A percentile compares a stretch with the other conserved stretches of the same genome.
These are phyloP conservation scores for Zaprionus tsacasi DNA, from an alignment of 1,140 invertebrate species.

Conservation along the genomic window DNA sequence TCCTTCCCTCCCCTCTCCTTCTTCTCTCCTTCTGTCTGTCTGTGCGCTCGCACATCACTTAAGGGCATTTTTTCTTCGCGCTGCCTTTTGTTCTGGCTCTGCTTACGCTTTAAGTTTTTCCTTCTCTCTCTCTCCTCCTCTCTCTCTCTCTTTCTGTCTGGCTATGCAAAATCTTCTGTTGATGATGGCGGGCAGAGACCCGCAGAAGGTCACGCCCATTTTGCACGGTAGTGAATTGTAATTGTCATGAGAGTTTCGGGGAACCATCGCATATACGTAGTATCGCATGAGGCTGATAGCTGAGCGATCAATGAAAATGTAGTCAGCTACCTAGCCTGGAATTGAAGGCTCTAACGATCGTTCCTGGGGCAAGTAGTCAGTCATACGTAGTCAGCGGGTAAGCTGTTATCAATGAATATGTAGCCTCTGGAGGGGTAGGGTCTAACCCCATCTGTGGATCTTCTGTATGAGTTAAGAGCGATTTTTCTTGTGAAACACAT, in stretches of 20 bases:
- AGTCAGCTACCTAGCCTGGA: neutral
- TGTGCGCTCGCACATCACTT: neutral
- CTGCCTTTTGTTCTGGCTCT: conserved; percentile 42
- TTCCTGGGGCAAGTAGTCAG: no score
- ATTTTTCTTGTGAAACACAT: neutral
- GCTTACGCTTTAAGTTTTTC: conserved; percentile 13
- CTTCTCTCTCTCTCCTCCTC: no score
- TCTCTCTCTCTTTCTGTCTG: neutral
- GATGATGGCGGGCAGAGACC: conserved; percentile 17
- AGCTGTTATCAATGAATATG: no score
- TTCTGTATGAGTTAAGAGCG: neutral
- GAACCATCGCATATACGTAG: neutral
- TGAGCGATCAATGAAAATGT: conserved; percentile 2
- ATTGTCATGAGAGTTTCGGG: conserved; percentile 53
- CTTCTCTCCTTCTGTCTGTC: neutral
- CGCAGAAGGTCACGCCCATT: conserved; percentile 60
- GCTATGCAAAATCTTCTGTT: conserved; percentile 62
- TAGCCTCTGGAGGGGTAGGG: no score
- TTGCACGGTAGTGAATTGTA: conserved; percentile 42
- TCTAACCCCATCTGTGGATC: neutral
- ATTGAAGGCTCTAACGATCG: no score
- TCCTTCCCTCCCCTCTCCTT: neutral
- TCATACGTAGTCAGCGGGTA: no score
- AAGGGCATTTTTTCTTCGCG: conserved; percentile 6
- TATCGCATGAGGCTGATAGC: neutral